Conservation (phyloP, 2,888 invertebrate genomes). For the Ypsolopha sequella region DNA sequence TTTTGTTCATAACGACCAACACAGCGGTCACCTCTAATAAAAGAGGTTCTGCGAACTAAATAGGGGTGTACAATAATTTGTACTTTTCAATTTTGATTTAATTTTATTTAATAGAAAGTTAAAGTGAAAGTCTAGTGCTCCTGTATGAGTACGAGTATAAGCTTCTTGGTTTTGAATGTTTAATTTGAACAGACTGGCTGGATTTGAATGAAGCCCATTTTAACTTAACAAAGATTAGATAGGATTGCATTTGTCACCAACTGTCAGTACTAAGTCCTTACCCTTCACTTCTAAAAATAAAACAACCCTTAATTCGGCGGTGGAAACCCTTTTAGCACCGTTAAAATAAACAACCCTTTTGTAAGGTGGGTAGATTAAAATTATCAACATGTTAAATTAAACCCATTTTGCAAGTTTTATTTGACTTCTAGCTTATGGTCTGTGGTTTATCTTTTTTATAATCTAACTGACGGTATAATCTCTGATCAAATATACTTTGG, state of each 20-base stretch:
- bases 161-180: too few relatives aligned
- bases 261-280: background rate
- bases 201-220: background rate
- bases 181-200: too few relatives aligned
- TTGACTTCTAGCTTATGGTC: background rate
- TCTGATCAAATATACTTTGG: too few relatives aligned
- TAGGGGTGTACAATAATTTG: too few relatives aligned
- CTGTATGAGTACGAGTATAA: too few relatives aligned
- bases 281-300: background rate
- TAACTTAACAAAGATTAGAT: background rate
- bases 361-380: conserved; percentile 1
- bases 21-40: too few relatives aligned
- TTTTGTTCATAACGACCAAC: too few relatives aligned
- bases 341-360: conserved; percentile 1
- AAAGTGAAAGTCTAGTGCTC: too few relatives aligned
- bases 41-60: too few relatives aligned
- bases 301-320: conserved; percentile 2
- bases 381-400: conserved; percentile 6
- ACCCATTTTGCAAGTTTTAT: conserved; percentile 2
- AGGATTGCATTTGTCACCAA: background rate
- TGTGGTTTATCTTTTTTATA: background rate
- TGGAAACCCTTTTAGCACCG: conserved; percentile 10
- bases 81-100: too few relatives aligned
- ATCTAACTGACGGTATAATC: too few relatives aligned
- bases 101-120: too few relatives aligned